Conservation (phyloP, 2,888 invertebrate species). For the Beris morrisii region DNA sequence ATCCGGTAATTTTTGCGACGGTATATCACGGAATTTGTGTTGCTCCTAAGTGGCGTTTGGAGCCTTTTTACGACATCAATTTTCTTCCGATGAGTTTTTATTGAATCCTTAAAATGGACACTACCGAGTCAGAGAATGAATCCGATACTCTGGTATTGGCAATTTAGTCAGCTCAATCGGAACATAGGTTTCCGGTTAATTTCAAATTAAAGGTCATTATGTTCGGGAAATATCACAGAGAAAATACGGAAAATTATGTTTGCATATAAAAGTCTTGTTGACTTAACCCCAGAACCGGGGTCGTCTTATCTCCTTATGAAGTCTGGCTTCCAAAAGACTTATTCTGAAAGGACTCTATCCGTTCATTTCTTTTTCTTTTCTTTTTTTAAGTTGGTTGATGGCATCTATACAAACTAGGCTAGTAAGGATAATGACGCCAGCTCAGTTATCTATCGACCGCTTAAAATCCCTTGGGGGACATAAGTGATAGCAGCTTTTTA, state of each 20-base stretch:
- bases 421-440: constrained; percentile 24
- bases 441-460: constrained; percentile 29
- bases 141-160: background rate
- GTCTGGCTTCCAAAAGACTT: too few relatives aligned
- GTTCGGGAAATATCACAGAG: too few relatives aligned
- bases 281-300: too few relatives aligned
- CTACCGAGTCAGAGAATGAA: too few relatives aligned
- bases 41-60: constrained; percentile 17
- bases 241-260: too few relatives aligned
- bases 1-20: background rate
- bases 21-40: constrained; percentile 22
- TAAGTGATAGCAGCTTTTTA: constrained; percentile 30
- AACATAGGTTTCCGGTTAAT: background rate
- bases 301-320: too few relatives aligned
- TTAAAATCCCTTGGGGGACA: constrained; percentile 20
- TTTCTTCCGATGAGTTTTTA: constrained; percentile 29
- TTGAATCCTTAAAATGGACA: constrained; percentile 26
- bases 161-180: constrained; percentile 1
- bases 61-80: constrained; percentile 23
- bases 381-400: background rate
- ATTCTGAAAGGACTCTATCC: too few relatives aligned
- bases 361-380: background rate
- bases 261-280: too few relatives aligned
- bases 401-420: constrained; percentile 18
- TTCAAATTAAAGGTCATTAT: background rate